Evolutionary conservation across 53 echinoderm and acorn worm species (phyloP).

Genomic region (Henricia sp.): DNA sequence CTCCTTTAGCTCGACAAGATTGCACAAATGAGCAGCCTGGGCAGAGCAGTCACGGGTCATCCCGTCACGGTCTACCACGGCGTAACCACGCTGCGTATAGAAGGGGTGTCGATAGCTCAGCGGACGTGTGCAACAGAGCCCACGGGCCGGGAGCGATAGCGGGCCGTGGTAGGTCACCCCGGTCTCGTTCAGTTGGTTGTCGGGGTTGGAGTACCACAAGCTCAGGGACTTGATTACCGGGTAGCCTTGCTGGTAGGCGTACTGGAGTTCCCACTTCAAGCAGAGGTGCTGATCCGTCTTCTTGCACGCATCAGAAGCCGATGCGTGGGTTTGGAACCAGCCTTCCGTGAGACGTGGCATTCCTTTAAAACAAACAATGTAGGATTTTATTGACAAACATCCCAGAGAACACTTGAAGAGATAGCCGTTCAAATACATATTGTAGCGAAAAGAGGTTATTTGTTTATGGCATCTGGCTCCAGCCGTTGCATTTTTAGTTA

Average conservation of each 20-base stretch:
- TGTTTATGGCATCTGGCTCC: too few species aligned
- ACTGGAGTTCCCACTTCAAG: neutral
- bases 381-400: too few species aligned
- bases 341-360: conserved; percentile 17
- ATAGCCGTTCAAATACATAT: too few species aligned
- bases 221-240: neutral
- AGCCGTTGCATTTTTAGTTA: too few species aligned
- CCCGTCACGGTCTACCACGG: neutral
- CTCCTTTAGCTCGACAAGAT: conserved; percentile 19
- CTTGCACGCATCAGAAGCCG: conserved; percentile 1
- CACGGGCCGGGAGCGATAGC: neutral
- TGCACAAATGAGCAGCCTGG: conserved; percentile 18
- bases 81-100: neutral
- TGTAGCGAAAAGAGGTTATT: too few species aligned
- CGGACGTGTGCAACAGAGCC: neutral
- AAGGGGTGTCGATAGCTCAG: neutral
- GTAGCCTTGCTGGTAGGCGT: conserved; percentile 7
- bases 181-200: neutral
- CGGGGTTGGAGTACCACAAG: conserved; percentile 5
- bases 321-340: neutral
- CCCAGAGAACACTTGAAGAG: too few species aligned
- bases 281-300: conserved; percentile 20
- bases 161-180: conserved; percentile 3
- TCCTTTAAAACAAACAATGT: too few species aligned
- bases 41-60: neutral